Evolutionary conservation across 1,140 invertebrate genomes (phyloP).

Genomic region (Anthonomus grandis): DNA sequence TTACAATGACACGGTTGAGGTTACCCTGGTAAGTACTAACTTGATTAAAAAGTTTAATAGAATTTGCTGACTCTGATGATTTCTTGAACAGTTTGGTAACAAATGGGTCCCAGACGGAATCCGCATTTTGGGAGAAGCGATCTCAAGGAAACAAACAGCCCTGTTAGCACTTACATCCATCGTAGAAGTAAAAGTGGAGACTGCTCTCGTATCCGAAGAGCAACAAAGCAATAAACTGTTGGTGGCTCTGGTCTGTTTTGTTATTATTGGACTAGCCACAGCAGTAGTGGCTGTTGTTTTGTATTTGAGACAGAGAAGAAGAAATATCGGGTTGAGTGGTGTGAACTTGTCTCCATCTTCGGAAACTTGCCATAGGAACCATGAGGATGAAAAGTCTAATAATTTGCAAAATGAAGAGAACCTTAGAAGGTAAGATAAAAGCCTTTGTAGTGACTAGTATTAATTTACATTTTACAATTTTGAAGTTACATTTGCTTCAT

Average conservation of each 20-base stretch:
- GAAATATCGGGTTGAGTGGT: constrained; percentile 53
- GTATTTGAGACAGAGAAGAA: constrained; percentile 55
- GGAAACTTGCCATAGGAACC: constrained; percentile 60
- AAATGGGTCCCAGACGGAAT: constrained; percentile 62
- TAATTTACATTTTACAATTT: too few relatives aligned
- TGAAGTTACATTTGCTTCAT: too few relatives aligned
- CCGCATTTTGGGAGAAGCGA: constrained; percentile 63
- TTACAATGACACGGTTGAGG: constrained; percentile 78
- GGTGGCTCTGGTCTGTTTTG: constrained; percentile 53
- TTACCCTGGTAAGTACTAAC: constrained; percentile 72
- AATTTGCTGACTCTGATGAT: not conserved
- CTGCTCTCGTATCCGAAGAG: constrained; percentile 60
- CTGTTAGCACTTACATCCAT: constrained; percentile 69
- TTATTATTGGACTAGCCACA: constrained; percentile 52
- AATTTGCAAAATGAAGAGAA: constrained; percentile 90
- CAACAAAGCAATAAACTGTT: constrained; percentile 51
- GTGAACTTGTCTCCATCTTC: constrained; percentile 56
- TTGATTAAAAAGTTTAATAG: not conserved
- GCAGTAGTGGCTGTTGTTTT: constrained; percentile 50
- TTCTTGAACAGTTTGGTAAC: constrained; percentile 50
- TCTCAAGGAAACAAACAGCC: constrained; percentile 63
- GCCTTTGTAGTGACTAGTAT: too few relatives aligned
- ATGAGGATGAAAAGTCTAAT: constrained; percentile 82
- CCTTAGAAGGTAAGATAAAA: constrained; percentile 53
- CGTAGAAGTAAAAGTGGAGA: constrained; percentile 76